Percentiles rank a stretch among this genome's conserved stretches.
Evolutionary conservation across 2,888 invertebrate genomes (phyloP).

Genomic region (Temnothorax rugatulus): DNA sequence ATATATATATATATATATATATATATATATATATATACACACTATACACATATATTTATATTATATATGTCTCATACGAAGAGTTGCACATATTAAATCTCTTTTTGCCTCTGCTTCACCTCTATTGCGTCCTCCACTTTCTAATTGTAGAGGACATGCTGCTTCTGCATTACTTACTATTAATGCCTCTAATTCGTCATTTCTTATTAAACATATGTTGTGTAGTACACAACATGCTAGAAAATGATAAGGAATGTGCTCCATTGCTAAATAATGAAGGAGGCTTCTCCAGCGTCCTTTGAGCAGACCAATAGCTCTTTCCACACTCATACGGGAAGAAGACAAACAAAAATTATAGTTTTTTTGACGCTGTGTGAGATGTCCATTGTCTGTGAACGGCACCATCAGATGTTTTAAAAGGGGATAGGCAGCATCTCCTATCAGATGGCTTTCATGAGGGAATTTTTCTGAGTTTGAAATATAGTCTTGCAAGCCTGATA

Average conservation of each 20-base stretch:
- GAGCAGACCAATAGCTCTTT: background rate
- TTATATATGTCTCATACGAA: background rate
- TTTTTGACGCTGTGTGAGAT: background rate
- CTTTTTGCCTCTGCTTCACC: background rate
- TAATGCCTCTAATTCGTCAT: background rate
- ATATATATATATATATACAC: too few relatives aligned
- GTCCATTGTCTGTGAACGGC: background rate
- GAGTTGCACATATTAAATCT: background rate
- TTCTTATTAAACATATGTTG: background rate
- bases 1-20: too few relatives aligned
- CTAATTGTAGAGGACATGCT: background rate
- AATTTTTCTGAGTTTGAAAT: background rate
- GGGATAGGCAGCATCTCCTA: background rate
- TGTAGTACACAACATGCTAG: background rate
- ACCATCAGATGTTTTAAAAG: background rate
- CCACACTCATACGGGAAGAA: background rate
- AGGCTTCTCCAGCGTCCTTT: background rate
- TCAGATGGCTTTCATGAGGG: background rate
- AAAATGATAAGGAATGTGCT: background rate
- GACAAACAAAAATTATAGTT: background rate
- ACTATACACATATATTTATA: too few relatives aligned
- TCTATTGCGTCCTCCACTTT: background rate
- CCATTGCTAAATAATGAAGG: background rate
- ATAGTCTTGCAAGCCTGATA: background rate
- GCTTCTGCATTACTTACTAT: background rate